Conservation (phyloP, 2,888 invertebrate genomes). For the Atherix ibis region DNA sequence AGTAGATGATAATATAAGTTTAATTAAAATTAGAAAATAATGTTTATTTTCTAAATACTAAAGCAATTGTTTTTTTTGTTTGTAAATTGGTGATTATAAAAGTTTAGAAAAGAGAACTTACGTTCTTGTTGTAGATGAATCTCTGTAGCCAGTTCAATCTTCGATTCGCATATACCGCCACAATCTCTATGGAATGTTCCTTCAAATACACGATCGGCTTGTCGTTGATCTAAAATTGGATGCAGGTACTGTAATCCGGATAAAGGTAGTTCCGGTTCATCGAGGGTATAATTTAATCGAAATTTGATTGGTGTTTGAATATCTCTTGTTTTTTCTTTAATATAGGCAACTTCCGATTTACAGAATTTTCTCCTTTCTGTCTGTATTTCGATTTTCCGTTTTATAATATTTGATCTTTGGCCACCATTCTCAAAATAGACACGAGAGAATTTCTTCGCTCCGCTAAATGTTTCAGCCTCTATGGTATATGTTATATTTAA, state of each 20-base stretch:
- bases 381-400: slow-evolving; percentile 44
- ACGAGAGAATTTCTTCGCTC: slow-evolving; percentile 60
- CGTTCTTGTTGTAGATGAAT: slow-evolving; percentile 25
- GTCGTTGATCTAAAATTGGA: slow-evolving; percentile 79
- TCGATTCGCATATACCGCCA: slow-evolving; percentile 76
- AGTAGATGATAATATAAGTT: slow-evolving; percentile 5
- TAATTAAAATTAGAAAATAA: slow-evolving; percentile 22
- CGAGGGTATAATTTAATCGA: slow-evolving; percentile 66
- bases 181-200: slow-evolving; percentile 87
- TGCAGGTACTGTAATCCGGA: slow-evolving; percentile 29
- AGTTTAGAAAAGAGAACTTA: too few species aligned
- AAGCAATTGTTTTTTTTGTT: too few species aligned
- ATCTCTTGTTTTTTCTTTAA: slow-evolving; percentile 73
- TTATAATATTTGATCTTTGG: slow-evolving; percentile 41
- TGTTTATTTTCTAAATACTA: too few species aligned
- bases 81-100: too few species aligned
- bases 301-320: slow-evolving; percentile 80
- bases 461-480: slow-evolving; percentile 67
- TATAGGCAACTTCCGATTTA: slow-evolving; percentile 62
- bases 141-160: slow-evolving; percentile 48
- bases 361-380: slow-evolving; percentile 46
- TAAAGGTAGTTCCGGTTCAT: slow-evolving; percentile 47
- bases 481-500: slow-evolving; percentile 55
- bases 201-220: slow-evolving; percentile 62
- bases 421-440: slow-evolving; percentile 55